Conservation (phyloP, 2,888 invertebrate species). For the Thecophora atra region DNA sequence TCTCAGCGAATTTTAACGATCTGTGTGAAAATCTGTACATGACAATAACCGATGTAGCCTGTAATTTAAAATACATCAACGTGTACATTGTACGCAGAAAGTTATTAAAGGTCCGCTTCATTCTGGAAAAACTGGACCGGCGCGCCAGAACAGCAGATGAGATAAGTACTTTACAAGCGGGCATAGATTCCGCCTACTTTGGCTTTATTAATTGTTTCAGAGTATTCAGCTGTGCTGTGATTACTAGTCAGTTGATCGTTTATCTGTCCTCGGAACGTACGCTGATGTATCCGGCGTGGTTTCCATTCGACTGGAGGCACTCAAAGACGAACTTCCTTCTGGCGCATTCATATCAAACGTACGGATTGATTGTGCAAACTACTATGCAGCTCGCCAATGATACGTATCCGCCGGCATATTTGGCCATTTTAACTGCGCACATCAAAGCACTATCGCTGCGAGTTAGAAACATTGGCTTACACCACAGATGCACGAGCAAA, state of each 20-base stretch:
- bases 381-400: constrained; percentile 46
- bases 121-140: constrained; percentile 51
- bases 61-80: constrained; percentile 53
- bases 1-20: constrained; percentile 47
- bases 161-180: constrained; percentile 40
- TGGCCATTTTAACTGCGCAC: constrained; percentile 55
- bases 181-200: constrained; percentile 40
- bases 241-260: constrained; percentile 43
- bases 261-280: constrained; percentile 43
- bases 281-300: constrained; percentile 54
- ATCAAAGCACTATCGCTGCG: constrained; percentile 53
- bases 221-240: constrained; percentile 37
- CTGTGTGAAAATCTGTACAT: constrained; percentile 53
- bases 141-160: constrained; percentile 48
- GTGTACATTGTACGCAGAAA: constrained; percentile 45
- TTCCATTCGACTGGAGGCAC: constrained; percentile 56
- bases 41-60: constrained; percentile 45
- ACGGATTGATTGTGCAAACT: constrained; percentile 41
- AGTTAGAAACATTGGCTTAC: constrained; percentile 46
- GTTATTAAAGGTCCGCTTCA: constrained; percentile 45
- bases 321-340: constrained; percentile 45
- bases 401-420: constrained; percentile 56
- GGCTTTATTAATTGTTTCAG: constrained; percentile 41
- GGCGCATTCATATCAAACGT: constrained; percentile 45
- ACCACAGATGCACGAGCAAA: too few species aligned